Evolutionary conservation across 2,113 vertebrate genomes (phyloP).

Genomic region (Otis tarda): DNA sequence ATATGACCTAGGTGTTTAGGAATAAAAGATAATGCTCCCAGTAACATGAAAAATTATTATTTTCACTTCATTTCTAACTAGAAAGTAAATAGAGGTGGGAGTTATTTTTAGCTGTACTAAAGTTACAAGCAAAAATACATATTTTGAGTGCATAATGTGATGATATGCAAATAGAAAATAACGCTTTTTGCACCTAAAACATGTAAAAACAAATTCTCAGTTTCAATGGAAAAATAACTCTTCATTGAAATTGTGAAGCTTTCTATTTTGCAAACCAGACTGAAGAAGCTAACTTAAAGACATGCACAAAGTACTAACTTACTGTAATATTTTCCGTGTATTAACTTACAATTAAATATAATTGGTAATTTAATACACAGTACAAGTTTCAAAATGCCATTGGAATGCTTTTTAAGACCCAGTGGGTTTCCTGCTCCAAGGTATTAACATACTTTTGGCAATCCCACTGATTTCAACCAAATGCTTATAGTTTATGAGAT

Average conservation of each 20-base stretch:
- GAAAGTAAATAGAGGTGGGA: neutral
- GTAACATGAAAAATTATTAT: neutral
- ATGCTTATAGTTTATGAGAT: conserved; percentile 65
- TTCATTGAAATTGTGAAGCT: neutral
- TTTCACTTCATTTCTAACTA: neutral
- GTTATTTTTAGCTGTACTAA: neutral
- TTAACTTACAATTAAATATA: conserved; percentile 26
- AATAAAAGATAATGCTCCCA: neutral
- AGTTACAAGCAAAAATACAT: neutral
- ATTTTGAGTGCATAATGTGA: neutral
- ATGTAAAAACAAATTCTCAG: neutral
- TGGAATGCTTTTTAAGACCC: conserved; percentile 43
- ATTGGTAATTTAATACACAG: conserved; percentile 3
- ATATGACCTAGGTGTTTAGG: neutral
- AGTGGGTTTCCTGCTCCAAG: conserved; percentile 16
- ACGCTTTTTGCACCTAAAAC: neutral
- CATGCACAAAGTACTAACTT: neutral
- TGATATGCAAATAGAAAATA: neutral
- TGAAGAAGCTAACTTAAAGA: neutral
- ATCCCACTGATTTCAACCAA: conserved; percentile 51
- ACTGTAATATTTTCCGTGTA: conserved; percentile 5
- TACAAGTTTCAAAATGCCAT: neutral
- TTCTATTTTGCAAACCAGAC: neutral
- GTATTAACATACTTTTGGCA: conserved; percentile 57
- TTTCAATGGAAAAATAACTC: neutral